These are phyloP conservation scores for Microcaecilia unicolor DNA, from an alignment of 2,797 vertebrate species.

Conservation along the genomic window DNA sequence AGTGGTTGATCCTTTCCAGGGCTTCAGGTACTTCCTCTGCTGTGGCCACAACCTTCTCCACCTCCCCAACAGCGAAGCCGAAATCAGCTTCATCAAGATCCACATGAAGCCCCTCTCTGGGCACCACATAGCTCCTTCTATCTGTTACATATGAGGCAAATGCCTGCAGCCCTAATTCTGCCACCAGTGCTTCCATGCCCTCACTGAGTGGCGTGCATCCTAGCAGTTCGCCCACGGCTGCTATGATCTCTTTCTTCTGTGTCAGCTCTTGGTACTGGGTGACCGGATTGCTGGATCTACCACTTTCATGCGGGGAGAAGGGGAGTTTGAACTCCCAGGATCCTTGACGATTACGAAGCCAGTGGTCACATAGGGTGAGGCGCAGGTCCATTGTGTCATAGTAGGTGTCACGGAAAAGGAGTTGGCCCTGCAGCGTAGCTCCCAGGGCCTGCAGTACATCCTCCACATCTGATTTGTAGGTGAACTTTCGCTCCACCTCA, in stretches of 20 bases:
- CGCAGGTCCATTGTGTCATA: slow-evolving; percentile 28
- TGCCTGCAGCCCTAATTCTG: neutral
- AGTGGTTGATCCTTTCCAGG: neutral
- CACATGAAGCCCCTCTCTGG: neutral
- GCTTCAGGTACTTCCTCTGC: slow-evolving; percentile 4
- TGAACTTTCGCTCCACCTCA: slow-evolving; percentile 46
- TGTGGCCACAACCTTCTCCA: slow-evolving; percentile 23
- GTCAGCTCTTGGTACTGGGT: slow-evolving; percentile 7
- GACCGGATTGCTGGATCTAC: neutral
- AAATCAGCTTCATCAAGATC: slow-evolving; percentile 22
- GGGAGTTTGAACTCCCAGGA: slow-evolving; percentile 48
- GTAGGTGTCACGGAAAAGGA: slow-evolving; percentile 40
- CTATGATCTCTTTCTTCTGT: neutral
- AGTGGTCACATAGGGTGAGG: slow-evolving; percentile 35
- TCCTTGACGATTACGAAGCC: slow-evolving; percentile 37
- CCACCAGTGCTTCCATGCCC: too few relatives aligned
- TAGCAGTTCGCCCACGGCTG: neutral
- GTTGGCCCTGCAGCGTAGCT: slow-evolving; percentile 4
- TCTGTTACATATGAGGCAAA: slow-evolving; percentile 10
- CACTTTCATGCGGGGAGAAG: neutral
- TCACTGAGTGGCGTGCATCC: neutral
- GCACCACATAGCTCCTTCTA: slow-evolving; percentile 6
- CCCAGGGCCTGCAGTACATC: slow-evolving; percentile 29
- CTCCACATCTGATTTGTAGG: slow-evolving; percentile 25
- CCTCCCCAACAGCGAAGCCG: slow-evolving; percentile 42